Evolutionary conservation across 2,888 invertebrate genomes (phyloP).

Genomic region (Caenorhabditis wallacei): DNA sequence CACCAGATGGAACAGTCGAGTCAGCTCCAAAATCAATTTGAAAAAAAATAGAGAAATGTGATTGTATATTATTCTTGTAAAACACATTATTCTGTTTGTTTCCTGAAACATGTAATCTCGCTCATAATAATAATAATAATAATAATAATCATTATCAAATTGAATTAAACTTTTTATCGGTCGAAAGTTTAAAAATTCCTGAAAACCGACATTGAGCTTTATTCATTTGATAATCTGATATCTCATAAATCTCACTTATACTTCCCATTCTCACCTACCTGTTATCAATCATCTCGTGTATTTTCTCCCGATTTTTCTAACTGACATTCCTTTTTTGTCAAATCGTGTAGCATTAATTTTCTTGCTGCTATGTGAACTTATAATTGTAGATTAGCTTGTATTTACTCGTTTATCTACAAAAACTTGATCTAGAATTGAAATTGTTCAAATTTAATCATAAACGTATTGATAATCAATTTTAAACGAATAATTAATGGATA

Average conservation of each 20-base stretch:
- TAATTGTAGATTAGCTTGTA: not conserved
- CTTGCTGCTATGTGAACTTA: not conserved
- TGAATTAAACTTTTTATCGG: not conserved
- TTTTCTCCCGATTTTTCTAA: not conserved
- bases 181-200: no score
- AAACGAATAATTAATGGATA: no score
- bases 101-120: not conserved
- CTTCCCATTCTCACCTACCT: not conserved
- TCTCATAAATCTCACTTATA: no score
- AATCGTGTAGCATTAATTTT: conserved; percentile 3
- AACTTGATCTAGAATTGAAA: not conserved
- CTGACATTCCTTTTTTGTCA: conserved; percentile 15
- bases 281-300: conserved; percentile 5
- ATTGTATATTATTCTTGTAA: not conserved
- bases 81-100: no score
- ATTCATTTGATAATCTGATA: no score
- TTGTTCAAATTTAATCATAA: no score
- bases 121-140: conserved; percentile 1
- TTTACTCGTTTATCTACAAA: not conserved
- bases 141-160: no score
- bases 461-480: no score
- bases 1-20: not conserved
- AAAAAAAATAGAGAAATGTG: not conserved
- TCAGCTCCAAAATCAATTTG: conserved; percentile 12
- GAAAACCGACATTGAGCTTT: no score